phyloP scores from a whole-genome alignment of 92 coral and sea anemone species.

The Siderastrea radians region DNA sequence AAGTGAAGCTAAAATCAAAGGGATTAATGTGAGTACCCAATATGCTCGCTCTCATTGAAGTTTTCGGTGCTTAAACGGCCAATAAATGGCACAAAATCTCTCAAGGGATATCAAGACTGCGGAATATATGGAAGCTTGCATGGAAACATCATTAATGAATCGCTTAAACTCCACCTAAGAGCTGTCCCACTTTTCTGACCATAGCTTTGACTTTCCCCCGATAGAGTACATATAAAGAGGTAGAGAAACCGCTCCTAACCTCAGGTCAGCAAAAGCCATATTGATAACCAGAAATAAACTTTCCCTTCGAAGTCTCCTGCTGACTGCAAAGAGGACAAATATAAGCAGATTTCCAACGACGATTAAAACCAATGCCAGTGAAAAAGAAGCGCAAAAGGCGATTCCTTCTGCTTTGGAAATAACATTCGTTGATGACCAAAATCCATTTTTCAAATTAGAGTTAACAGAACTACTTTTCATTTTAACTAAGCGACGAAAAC shows the following conservation, averaged over 20 bases:
- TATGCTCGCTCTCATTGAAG: background rate
- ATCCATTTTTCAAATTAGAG: background rate
- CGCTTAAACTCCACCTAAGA: background rate
- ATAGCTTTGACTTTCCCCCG: background rate
- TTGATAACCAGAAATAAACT: background rate
- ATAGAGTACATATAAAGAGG: background rate
- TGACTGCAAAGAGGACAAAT: background rate
- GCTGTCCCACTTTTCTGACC: background rate
- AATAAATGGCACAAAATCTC: background rate
- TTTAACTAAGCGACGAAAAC: background rate
- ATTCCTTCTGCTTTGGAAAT: background rate
- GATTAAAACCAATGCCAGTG: background rate
- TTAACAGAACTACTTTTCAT: background rate
- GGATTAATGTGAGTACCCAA: background rate
- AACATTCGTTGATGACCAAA: background rate
- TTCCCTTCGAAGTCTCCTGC: background rate
- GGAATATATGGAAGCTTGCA: background rate
- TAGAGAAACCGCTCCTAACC: background rate
- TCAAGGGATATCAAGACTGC: background rate
- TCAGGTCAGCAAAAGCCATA: background rate
- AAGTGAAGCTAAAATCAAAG: background rate
- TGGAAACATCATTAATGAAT: background rate
- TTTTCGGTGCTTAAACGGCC: background rate
- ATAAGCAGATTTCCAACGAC: background rate
- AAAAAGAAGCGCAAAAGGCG: background rate